Base-by-base conservation (phyloP, 2,797 vertebrate genomes). In the Clamator glandarius region DNA sequence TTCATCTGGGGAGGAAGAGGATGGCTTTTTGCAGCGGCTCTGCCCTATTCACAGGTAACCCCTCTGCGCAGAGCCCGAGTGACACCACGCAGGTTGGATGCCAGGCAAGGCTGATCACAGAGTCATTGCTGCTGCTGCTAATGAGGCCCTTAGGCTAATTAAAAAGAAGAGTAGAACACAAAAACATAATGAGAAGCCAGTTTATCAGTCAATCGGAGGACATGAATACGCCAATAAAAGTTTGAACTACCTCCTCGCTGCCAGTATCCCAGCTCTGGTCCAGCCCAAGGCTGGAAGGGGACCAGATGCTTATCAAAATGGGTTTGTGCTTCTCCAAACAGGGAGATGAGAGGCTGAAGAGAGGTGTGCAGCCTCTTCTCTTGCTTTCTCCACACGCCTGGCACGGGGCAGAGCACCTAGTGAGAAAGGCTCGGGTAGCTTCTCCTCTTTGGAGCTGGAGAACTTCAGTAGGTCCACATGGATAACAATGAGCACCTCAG, bases 31-130 rank as follows among this genome's bases (percentile, higher is more conserved):
- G 33, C 58, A 35, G 87, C 4, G 6, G 69, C 25, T 82, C 29
- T 51, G 78, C 33, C 69, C 58, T 35, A 3, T 68, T 63, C 26
- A 5, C 93, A 86, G 94, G 91, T 96, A 90, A 94, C 46, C 36
- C 77, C 91, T 72, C 48, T 5, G 75, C 7, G 1, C 5, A 1
- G 59, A 90, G 91, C 92, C 73, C 8, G 48, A 18, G 75, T 4
- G 16, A 87, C 73, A 39, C 24, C 25, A 44, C 35, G 74, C 79
- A 89, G 88, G 88, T 91, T 95, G 93, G 88, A 93, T 81, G 94
- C 95, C 95, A 95, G 92, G 92, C 89, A 31, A 95, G 80, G 89
- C 95, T 95, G 95, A 96, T 97, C 96, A 97, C 90, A 97, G 88
- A 93, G 85, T 77, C 77, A 67, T 93, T 92, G 89, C 96, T 80